phyloP scores from a whole-genome alignment of 2,113 vertebrate genomes.

The Vidua macroura region DNA sequence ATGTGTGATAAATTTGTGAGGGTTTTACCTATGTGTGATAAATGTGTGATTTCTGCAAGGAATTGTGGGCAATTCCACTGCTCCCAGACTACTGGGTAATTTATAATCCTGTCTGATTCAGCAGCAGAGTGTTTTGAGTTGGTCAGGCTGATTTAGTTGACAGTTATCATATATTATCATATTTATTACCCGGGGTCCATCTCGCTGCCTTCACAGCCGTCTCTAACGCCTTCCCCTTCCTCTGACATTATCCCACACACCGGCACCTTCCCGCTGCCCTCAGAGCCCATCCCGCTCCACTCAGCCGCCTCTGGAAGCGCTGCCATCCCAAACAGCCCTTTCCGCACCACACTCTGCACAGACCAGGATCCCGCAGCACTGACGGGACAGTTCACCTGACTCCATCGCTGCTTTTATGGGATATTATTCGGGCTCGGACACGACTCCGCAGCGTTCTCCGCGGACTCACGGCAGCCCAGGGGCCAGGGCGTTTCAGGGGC shows the following conservation, averaged over 20 bases:
- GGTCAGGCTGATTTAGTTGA: no score
- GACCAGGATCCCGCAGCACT: neutral
- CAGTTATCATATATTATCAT: neutral
- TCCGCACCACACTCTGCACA: neutral
- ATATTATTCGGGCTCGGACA: neutral
- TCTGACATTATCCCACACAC: neutral
- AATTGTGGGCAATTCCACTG: neutral
- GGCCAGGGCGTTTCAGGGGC: accelerated
- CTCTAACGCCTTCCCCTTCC: neutral
- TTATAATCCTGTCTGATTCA: neutral
- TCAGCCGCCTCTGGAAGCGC: no score
- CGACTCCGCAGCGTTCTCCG: accelerated
- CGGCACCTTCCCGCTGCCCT: neutral
- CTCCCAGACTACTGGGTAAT: neutral
- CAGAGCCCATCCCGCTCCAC: neutral
- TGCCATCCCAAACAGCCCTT: neutral
- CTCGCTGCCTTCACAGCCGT: neutral
- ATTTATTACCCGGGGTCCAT: neutral
- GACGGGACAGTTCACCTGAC: neutral
- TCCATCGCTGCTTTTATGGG: neutral
- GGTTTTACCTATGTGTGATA: neutral
- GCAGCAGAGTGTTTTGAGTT: neutral
- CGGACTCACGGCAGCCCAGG: neutral
- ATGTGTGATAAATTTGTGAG: accelerated
- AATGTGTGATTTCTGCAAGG: neutral